Base-by-base conservation (phyloP, 1,140 invertebrate genomes). In the Diprion similis region DNA sequence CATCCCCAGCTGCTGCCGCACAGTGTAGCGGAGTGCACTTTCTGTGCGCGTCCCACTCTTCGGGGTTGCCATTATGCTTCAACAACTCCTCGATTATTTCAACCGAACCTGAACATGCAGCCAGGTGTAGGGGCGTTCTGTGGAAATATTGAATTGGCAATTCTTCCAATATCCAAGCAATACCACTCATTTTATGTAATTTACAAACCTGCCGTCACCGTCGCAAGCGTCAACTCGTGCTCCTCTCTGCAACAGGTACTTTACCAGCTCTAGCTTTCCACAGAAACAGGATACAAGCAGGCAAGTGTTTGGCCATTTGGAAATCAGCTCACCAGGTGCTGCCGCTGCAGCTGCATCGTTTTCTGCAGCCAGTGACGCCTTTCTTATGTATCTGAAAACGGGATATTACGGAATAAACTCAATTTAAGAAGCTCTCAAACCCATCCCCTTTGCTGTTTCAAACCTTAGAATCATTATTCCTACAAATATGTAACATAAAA, bases 111-210 rank as follows among this genome's bases (percentile, higher is more conserved):
- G 89, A 89, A 78, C 90, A 89, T 69, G 94, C 92, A 51, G 95
- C 94, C 76, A 96, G 89, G 84, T 97, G 96, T 17, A 97, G 82
- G 11, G 94, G 90, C 7, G 93, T 93, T 83, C 94, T 93, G 74
- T 17, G 77, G 17, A 66, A 70, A 73, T 18, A 70, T 37, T 48
- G 71, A 68, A 69, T 37, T 37, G 51, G n/a, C 2, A 59, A 59
- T 59, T 1, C n/a, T 59, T 13, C 51, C 24, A 37, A 37, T 37
- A 1, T 37, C 24, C 24, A 37, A 37, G 24, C 6, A 37, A 37
- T 37, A 37, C 24, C 2, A 37, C 24, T 37, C 2, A 37, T 59
- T n/a, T 59, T 59, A 59, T 24, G 24, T 71, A 66, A 68, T 13
- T 68, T 10, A 74, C 51, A 75, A 77, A 88, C 88, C 88, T 86